Conservation (phyloP, 2,797 vertebrate species). For the Champsocephalus gunnari region DNA sequence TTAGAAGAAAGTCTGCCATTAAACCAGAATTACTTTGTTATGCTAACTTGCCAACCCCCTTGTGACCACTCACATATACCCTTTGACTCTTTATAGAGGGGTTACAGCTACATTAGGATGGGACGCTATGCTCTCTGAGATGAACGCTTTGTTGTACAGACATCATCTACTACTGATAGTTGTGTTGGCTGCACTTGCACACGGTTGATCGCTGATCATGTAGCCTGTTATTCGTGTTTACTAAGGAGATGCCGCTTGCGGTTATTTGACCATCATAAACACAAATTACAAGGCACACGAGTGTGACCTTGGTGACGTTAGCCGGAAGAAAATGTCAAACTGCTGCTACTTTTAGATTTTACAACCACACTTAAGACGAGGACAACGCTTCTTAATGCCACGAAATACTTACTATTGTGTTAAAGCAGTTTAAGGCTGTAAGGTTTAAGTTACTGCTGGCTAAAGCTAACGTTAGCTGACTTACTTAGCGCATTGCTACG, state of each 20-base stretch:
- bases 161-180: background rate
- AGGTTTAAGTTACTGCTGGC: background rate
- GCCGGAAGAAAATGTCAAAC: background rate
- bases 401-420: rapidly evolving
- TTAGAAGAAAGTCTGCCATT: background rate
- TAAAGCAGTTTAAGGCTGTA: background rate
- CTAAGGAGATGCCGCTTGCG: background rate
- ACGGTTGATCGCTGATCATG: background rate
- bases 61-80: background rate
- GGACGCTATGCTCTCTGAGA: no score
- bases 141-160: no score
- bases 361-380: background rate
- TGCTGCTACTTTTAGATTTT: no score
- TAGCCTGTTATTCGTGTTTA: rapidly evolving
- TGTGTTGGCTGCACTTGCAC: background rate
- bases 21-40: no score
- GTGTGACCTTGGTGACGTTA: constrained; percentile 51
- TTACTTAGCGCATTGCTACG: background rate
- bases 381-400: background rate
- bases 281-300: background rate
- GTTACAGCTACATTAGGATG: background rate
- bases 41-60: background rate
- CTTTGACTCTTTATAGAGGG: background rate
- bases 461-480: constrained; percentile 37
- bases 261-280: background rate